A percentile compares a stretch with the other conserved stretches of the same genome.
phyloP scores from a whole-genome alignment of 2,888 invertebrate genomes.

The Chloroclystis v-ata region DNA sequence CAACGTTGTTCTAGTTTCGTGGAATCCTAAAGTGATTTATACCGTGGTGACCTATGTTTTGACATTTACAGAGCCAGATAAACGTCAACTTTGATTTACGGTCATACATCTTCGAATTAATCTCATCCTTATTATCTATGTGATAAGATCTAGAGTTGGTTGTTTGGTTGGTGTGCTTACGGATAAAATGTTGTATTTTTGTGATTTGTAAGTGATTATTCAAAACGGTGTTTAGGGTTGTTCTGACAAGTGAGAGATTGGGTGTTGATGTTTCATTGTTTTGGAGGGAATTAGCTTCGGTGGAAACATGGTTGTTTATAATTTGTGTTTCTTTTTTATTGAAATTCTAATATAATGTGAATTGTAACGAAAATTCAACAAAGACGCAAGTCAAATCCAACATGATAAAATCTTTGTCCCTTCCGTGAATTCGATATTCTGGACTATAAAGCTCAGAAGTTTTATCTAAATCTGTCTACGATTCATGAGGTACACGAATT shows the following conservation, averaged over 20 bases:
- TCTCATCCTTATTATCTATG: not conserved
- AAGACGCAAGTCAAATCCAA: not conserved
- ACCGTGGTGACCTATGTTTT: slow-evolving; percentile 41
- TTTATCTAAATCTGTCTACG: slow-evolving; percentile 15
- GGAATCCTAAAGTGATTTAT: slow-evolving; percentile 38
- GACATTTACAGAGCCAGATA: slow-evolving; percentile 38
- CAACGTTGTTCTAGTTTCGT: slow-evolving; percentile 13
- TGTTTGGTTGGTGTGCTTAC: not conserved
- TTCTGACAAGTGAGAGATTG: slow-evolving; percentile 7
- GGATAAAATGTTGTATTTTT: not conserved
- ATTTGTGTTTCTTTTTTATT: not conserved
- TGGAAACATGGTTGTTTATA: not conserved
- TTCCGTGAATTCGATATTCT: not conserved
- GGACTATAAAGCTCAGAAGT: slow-evolving; percentile 8
- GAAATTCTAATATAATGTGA: not conserved
- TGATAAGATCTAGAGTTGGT: not conserved
- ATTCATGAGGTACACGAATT: not conserved
- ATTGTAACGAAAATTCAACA: not conserved
- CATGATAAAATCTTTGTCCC: slow-evolving; percentile 10
- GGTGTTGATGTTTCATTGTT: not conserved
- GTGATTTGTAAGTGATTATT: not conserved
- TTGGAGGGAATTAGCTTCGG: not conserved
- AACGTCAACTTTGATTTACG: slow-evolving; percentile 39
- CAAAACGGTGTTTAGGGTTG: slow-evolving; percentile 15
- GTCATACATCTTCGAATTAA: not conserved